Evolutionary conservation across 1,140 invertebrate species (phyloP).

Genomic region (Zaprionus ghesquierei): DNA sequence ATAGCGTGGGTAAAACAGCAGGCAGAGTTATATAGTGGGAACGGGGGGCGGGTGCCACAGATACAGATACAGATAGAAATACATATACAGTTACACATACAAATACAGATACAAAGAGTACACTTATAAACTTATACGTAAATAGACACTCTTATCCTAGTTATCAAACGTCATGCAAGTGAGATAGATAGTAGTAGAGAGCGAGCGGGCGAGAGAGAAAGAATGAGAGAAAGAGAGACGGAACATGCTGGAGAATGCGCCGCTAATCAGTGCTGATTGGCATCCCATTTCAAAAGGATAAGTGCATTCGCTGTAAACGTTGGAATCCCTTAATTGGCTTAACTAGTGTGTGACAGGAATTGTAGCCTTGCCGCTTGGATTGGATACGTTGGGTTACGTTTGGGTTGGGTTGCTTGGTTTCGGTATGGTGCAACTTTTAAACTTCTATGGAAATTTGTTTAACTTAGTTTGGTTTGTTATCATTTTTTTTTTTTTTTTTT

Average conservation of each 20-base stretch:
- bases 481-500: background rate
- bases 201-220: background rate
- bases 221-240: background rate
- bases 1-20: conserved; percentile 30
- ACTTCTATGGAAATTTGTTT: conserved; percentile 4
- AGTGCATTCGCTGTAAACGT: conserved; percentile 33
- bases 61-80: conserved; percentile 3
- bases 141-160: conserved; percentile 2
- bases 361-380: background rate
- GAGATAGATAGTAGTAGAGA: conserved; percentile 2
- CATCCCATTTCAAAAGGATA: conserved; percentile 28
- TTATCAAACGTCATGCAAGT: conserved; percentile 17
- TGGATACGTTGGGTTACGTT: background rate
- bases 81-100: conserved; percentile 4
- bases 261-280: conserved; percentile 44
- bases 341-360: conserved; percentile 15
- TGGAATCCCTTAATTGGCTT: conserved; percentile 43
- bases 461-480: background rate
- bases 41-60: background rate
- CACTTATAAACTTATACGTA: background rate
- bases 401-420: background rate
- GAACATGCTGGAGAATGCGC: conserved; percentile 24
- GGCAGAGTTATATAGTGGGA: conserved; percentile 11
- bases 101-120: background rate
- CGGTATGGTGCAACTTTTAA: conserved; percentile 25